Conservation (phyloP, 2,113 vertebrate genomes). For the Prunella fulvescens region DNA sequence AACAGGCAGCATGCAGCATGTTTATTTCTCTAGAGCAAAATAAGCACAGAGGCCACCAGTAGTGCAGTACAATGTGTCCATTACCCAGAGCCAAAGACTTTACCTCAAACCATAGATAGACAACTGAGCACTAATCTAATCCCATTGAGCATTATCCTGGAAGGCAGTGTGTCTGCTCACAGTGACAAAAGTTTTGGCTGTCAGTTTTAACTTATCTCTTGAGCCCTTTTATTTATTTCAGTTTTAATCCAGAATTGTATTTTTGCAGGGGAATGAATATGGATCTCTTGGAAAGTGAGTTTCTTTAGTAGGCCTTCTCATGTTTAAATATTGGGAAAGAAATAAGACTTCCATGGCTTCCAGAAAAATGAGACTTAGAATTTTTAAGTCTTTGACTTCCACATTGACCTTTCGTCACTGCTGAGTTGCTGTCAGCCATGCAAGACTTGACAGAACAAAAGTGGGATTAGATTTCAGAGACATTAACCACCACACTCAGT, state of each 20-base stretch:
- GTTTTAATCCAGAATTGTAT: not conserved
- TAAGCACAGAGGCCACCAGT: not conserved
- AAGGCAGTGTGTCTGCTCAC: not conserved
- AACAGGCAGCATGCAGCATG: not conserved
- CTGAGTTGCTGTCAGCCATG: slow-evolving; percentile 56
- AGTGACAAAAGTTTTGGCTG: not conserved
- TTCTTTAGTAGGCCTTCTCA: not conserved
- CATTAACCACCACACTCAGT: not conserved
- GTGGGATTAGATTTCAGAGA: slow-evolving; percentile 44
- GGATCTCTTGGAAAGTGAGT: not conserved
- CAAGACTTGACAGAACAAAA: slow-evolving; percentile 35
- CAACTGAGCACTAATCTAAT: not conserved
- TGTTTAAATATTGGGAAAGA: not conserved
- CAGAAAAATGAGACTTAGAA: not conserved
- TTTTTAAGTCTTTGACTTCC: slow-evolving; percentile 45
- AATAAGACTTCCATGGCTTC: not conserved
- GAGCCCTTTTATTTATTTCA: not conserved
- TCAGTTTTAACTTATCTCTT: not conserved
- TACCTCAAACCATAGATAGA: not conserved
- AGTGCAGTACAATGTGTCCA: not conserved
- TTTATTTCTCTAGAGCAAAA: not conserved
- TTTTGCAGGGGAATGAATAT: not conserved
- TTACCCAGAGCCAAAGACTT: not conserved
- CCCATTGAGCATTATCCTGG: not conserved
- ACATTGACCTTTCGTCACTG: slow-evolving; percentile 44